Evolutionary conservation across 1,140 invertebrate species (phyloP).

Genomic region (Conopomorpha cramerella): DNA sequence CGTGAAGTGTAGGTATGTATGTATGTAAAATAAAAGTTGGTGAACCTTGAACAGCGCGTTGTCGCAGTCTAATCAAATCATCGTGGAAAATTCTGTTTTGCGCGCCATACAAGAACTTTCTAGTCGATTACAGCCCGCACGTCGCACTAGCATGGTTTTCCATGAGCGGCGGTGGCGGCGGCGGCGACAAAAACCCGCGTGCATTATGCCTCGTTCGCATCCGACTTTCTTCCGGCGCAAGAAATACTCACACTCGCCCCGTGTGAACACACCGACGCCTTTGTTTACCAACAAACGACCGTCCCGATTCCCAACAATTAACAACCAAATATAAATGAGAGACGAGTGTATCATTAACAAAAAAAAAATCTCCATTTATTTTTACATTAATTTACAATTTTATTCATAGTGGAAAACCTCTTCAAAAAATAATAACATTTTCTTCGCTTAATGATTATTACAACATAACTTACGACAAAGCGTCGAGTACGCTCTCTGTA

Average conservation of each 20-base stretch:
- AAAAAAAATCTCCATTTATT: constrained; percentile 56
- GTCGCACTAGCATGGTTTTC: constrained; percentile 9
- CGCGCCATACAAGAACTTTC: constrained; percentile 6
- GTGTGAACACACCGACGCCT: constrained; percentile 21
- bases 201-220: constrained; percentile 46
- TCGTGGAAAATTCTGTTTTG: neutral
- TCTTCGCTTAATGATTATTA: constrained; percentile 12
- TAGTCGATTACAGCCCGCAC: constrained; percentile 4
- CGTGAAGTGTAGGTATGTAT: neutral
- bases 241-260: constrained; percentile 10
- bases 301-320: neutral
- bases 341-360: constrained; percentile 21
- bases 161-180: constrained; percentile 22
- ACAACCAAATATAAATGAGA: neutral
- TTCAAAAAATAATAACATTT: constrained; percentile 42
- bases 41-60: no score
- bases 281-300: neutral
- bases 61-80: no score
- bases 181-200: constrained; percentile 20
- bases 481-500: constrained; percentile 8
- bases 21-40: neutral
- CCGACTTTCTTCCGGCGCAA: constrained; percentile 40
- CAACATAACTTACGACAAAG: constrained; percentile 14
- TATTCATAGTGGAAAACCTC: constrained; percentile 38
- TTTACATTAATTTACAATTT: constrained; percentile 58